These are phyloP conservation scores for Paralinhomoeus sp. DNA, from an alignment of 2,888 invertebrate genomes.

Conservation along the genomic window DNA sequence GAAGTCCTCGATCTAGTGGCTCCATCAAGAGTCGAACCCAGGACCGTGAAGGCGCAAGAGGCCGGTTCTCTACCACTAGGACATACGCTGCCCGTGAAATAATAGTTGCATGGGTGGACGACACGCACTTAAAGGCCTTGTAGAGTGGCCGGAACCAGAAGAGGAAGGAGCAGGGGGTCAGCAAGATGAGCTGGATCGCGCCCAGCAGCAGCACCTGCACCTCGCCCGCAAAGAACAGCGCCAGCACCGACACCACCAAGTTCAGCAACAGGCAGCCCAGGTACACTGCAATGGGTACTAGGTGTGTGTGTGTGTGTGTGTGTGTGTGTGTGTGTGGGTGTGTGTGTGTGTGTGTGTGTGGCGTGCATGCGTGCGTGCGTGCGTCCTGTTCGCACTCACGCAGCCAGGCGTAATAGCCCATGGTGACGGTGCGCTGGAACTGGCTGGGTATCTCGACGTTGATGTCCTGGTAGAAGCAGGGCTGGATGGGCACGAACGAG, in stretches of 20 bases:
- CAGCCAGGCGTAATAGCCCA: conserved; percentile 87
- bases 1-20: too few relatives aligned
- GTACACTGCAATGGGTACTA: conserved; percentile 48
- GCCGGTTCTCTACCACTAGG: too few relatives aligned
- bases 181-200: conserved; percentile 61
- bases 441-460: conserved; percentile 91
- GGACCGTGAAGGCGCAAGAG: too few relatives aligned
- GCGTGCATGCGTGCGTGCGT: not conserved
- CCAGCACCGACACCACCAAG: conserved; percentile 55
- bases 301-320: not conserved
- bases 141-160: conserved; percentile 99
- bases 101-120: too few relatives aligned
- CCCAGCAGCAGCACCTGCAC: conserved; percentile 52
- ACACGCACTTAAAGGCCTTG: conserved; percentile 61
- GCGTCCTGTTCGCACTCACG: too few relatives aligned
- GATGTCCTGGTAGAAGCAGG: conserved; percentile 98
- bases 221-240: conserved; percentile 38
- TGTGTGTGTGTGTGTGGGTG: too few relatives aligned
- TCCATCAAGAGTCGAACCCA: too few relatives aligned
- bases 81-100: too few relatives aligned
- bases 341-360: too few relatives aligned
- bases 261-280: conserved; percentile 59
- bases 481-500: conserved; percentile 63
- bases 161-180: conserved; percentile 86
- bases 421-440: conserved; percentile 82